Evolutionary conservation across 2,113 vertebrate species (phyloP).

Genomic region (Melanerpes aurifrons): DNA sequence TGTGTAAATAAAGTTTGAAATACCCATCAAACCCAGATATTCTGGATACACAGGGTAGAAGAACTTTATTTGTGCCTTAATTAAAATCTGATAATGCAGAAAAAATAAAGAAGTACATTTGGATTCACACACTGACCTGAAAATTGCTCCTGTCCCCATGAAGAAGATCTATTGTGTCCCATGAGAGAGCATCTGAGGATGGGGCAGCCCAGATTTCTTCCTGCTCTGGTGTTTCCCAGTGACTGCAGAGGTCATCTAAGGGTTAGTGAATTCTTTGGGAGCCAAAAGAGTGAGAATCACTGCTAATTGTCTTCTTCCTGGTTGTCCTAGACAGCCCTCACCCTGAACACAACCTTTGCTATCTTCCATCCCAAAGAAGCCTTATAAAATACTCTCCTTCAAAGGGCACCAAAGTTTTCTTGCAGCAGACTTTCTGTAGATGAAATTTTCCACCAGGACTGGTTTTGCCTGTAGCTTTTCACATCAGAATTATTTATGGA

Average conservation of each 20-base stretch:
- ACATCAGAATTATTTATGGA: neutral
- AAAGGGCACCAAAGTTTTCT: neutral
- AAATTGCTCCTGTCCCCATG: neutral
- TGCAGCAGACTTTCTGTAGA: neutral
- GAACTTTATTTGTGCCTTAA: neutral
- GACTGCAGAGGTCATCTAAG: neutral
- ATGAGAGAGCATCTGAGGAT: neutral
- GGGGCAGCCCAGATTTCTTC: neutral
- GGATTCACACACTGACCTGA: neutral
- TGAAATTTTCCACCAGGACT: neutral
- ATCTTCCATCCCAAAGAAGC: neutral
- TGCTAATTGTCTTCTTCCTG: neutral
- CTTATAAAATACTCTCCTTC: neutral
- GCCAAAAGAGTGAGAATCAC: neutral
- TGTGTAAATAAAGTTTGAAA: neutral
- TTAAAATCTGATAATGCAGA: neutral
- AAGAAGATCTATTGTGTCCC: neutral
- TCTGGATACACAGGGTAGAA: neutral
- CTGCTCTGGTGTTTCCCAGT: neutral
- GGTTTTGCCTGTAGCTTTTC: accelerated
- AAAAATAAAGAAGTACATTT: neutral
- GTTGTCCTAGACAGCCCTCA: neutral
- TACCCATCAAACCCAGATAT: neutral
- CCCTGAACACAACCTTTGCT: neutral
- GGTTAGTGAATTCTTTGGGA: neutral